Evolutionary conservation across 2,888 invertebrate genomes (phyloP).

Genomic region (Hyposoter didymator): DNA sequence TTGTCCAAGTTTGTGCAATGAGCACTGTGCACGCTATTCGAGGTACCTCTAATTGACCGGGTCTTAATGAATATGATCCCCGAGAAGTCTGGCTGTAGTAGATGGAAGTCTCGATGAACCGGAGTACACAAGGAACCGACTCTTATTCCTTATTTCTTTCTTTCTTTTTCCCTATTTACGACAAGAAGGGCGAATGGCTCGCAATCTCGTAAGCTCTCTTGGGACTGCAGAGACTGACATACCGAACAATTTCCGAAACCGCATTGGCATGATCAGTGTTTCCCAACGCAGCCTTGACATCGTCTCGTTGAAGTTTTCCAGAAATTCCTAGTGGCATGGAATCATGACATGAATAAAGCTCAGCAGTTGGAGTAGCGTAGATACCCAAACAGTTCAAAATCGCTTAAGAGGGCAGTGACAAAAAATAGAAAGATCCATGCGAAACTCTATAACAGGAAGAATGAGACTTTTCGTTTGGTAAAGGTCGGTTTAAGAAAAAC

Average conservation of each 20-base stretch:
- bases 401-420: not conserved
- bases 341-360: constrained; percentile 4
- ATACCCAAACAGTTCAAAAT: not conserved
- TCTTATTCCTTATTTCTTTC: constrained; percentile 16
- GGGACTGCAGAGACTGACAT: constrained; percentile 32
- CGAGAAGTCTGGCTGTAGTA: constrained; percentile 50
- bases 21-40: constrained; percentile 73
- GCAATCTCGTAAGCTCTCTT: constrained; percentile 47
- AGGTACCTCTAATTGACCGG: constrained; percentile 77
- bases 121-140: constrained; percentile 1
- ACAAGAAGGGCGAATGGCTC: constrained; percentile 16
- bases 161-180: not conserved
- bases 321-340: constrained; percentile 33
- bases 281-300: constrained; percentile 36
- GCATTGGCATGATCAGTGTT: constrained; percentile 22
- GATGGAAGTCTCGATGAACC: constrained; percentile 30
- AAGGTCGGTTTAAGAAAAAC: not conserved
- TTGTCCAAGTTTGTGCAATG: constrained; percentile 72
- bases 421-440: not conserved
- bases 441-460: not conserved
- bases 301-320: constrained; percentile 23
- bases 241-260: constrained; percentile 47
- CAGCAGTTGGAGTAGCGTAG: not conserved
- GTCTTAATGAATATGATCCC: constrained; percentile 77
- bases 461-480: not conserved